Conservation (phyloP, 2,797 vertebrate genomes). For the Ptychadena robeensis region DNA sequence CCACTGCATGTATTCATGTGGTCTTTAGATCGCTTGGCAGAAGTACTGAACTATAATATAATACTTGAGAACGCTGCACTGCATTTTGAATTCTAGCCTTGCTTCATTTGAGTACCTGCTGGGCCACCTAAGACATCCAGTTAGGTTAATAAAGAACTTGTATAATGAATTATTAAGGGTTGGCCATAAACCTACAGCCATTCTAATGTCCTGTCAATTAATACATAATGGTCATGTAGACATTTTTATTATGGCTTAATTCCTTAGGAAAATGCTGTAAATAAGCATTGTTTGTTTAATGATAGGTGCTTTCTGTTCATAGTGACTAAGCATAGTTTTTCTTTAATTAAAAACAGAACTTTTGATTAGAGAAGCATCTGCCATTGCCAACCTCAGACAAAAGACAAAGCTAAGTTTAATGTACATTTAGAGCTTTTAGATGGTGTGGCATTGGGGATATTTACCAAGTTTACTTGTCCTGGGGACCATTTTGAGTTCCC, state of each 20-base stretch:
- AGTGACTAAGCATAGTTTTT: too few relatives aligned
- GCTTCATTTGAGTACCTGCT: not conserved
- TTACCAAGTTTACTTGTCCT: too few relatives aligned
- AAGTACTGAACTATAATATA: slow-evolving; percentile 2
- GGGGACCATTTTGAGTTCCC: too few relatives aligned
- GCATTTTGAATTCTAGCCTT: not conserved
- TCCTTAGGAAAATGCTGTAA: slow-evolving; percentile 18
- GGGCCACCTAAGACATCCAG: slow-evolving; percentile 13
- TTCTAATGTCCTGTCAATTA: slow-evolving; percentile 21
- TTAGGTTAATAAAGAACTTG: slow-evolving; percentile 21
- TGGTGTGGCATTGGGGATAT: too few relatives aligned
- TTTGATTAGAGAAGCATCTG: too few relatives aligned
- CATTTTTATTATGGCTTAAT: not conserved
- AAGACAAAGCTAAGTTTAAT: too few relatives aligned
- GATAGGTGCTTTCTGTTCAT: not conserved
- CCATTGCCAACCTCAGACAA: too few relatives aligned
- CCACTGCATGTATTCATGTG: slow-evolving; percentile 61
- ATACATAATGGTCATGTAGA: slow-evolving; percentile 4
- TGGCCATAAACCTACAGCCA: slow-evolving; percentile 15
- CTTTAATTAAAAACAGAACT: too few relatives aligned
- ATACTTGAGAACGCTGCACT: not conserved
- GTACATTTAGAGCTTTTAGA: too few relatives aligned
- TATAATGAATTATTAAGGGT: slow-evolving; percentile 5
- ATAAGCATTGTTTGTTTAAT: not conserved
- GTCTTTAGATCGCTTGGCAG: slow-evolving; percentile 29